Evolutionary conservation across 2,113 vertebrate genomes (phyloP), one percentile per base, ranked within the genome.

Genomic region (Uria aalge): DNA sequence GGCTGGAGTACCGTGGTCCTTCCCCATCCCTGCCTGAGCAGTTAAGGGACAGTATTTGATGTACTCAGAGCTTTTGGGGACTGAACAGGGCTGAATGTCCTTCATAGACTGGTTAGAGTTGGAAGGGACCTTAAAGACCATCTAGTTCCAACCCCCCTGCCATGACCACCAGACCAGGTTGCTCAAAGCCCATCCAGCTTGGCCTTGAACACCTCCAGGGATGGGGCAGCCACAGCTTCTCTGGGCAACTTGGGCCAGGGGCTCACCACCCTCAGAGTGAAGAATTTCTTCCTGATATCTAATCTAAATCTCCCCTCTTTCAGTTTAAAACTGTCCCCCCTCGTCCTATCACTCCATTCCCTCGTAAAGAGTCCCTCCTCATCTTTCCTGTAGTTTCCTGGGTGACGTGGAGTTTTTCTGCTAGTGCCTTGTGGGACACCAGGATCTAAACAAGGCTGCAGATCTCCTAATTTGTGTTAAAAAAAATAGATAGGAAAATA

Each of bases 11-110:
- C 0, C 3, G 6, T 60, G 71, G 6, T 83, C 22, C 41, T 88
- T 69, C 45, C 60, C 38, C 6, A 29, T 66, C 22, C 36, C 11
- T 36, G 5, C 17, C 36, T 32, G 15, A 34, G 32, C 9, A 34
- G 40, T 27, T 21, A 34, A 47, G 30, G 24, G 36, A 45, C 16
- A n/a, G n/a, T 30, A 26, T 60, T 63, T 86, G 32, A 56, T 74
- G 47, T 45, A 12, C 18, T 34, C 8, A 2, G 16, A 27, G 24
- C 2, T 12, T 32, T 5, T 63, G 36, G 55, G 60, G 50, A 34
- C 11, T 12, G 22, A 22, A 45, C 2, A 10, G 19, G 8, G 6
- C 43, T 0, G 1, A 82, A 32, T 2, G 8, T 29, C 32, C 41
- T 64, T 64, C 62, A 30, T 10, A 41, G 38, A 41, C 9, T 30